Base-by-base conservation (phyloP, 2,113 vertebrate species). In the Loxodonta africana region DNA sequence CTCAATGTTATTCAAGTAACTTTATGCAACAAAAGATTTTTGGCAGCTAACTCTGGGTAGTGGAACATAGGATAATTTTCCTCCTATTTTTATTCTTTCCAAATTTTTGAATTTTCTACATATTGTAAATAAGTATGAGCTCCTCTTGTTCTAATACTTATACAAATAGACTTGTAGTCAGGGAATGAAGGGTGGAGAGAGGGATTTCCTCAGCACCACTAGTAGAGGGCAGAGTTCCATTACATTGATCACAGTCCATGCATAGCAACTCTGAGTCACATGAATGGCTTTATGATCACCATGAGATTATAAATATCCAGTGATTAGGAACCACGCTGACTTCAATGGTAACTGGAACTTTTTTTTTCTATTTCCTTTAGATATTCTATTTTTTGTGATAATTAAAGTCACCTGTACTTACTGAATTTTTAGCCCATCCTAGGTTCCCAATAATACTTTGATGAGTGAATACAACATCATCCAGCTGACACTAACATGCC, bases 231-330 rank as follows among this genome's bases (percentile, higher is more conserved):
- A 88, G 92, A 95, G n/a, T 33, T 95, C 80, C 4, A 0, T 97
- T 96, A 95, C 96, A 92, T 90, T 96, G 94, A 91, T 65, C 51
- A 76, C 95, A 96, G 82, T 86, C 85, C 77, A 53, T 0, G 15
- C 90, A 91, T 21, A 94, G 95, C 80, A 90, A 93, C 76, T 92
- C 94, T 65, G 84, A 97, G 90, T 83, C 67, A 25, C 92, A 76
- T 83, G 96, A 97, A 91, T 97, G 94, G 95, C 90, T 97, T 92
- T 81, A 92, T 76, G 91, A 96, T 37, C 92, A 97, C 86, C 92
- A 93, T 76, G 96, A 93, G 94, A 97, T 91, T 97, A 97, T 94
- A 83, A 41, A 87, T 62, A 48, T 84, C 62, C 92, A 77, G 57
- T 85, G 88, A 94, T 84, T 94, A 91, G 96, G 95, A 98, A 97